Base-by-base conservation (phyloP, 2,797 vertebrate species). In the Peromyscus melanophrys region DNA sequence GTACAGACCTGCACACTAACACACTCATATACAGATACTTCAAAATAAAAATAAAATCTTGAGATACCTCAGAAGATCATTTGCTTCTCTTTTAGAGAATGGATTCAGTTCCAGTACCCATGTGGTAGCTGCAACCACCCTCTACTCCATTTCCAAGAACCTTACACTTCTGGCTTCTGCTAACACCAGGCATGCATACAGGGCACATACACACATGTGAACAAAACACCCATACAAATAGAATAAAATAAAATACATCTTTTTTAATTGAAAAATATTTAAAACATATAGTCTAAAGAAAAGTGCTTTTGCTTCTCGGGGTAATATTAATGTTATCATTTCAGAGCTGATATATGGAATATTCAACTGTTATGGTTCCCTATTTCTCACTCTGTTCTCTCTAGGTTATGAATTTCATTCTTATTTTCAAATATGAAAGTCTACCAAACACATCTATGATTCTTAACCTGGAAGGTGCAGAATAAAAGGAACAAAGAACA, bases 381-480 rank as follows among this genome's bases (percentile, higher is more conserved):
- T 85, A 3, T 77, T 87, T 49, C 6, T 37, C 21, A 65, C 27
- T 71, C 4, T 84, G 2, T 21, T 88, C 43, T 67, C 17, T 55
- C 6, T 77, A 75, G 57, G 11, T 1, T 87, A 29, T 67, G 10
- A 5, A 19, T 9, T 37, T 90, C 31, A 78, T 61, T 49, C 29
- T 92, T 90, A 57, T 86, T 95, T 95, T 95, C 25, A 57, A 95
- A 75, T 61, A 78, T 57, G n/a, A 95, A 93, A 43, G 1, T 69
- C 29, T 40, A 57, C 10, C 21, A 43, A 40, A 46, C 73, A 89
- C 90, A 52, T 52, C 37, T 46, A 65, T 77, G 37, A n/a, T 29
- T 92, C 83, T 80, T 43, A 82, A 73, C n/a, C n/a, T 57, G 0
- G 17, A 90, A 57, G 12, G 46, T 92, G 0, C 81, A 95, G 27